phyloP scores from a whole-genome alignment of 2,888 invertebrate species.

The Achlya flavicornis region DNA sequence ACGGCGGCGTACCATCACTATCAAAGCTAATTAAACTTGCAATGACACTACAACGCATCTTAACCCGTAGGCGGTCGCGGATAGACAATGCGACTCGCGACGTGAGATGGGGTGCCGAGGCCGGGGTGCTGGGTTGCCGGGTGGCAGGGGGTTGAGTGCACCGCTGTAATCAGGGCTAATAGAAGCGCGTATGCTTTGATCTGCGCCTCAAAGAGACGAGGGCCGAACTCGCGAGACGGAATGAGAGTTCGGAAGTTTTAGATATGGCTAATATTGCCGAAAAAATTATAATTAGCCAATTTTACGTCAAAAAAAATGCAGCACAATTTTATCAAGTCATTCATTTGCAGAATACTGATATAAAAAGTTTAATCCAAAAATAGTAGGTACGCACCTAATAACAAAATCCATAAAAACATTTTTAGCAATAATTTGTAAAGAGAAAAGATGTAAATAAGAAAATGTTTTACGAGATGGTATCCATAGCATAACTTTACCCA shows the following conservation, averaged over 20 bases:
- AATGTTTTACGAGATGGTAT: too few species aligned
- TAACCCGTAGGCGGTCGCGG: slow-evolving; percentile 58
- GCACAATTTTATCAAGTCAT: too few species aligned
- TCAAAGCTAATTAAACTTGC: slow-evolving; percentile 79
- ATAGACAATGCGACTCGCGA: slow-evolving; percentile 58
- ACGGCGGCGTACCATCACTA: slow-evolving; percentile 29
- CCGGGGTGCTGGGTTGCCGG: slow-evolving; percentile 16
- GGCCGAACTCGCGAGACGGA: slow-evolving; percentile 63
- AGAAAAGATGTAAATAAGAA: too few species aligned
- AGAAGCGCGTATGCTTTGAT: slow-evolving; percentile 82
- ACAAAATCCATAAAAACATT: too few species aligned
- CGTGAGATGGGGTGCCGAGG: slow-evolving; percentile 31
- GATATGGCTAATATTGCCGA: slow-evolving; percentile 39
- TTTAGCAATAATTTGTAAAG: too few species aligned
- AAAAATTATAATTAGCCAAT: slow-evolving; percentile 14
- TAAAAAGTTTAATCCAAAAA: too few species aligned
- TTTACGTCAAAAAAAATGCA: slow-evolving; percentile 15
- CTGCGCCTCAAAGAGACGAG: slow-evolving; percentile 77
- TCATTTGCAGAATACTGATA: too few species aligned
- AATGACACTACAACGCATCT: slow-evolving; percentile 72
- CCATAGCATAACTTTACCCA: too few species aligned
- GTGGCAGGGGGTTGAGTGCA: slow-evolving; percentile 50
- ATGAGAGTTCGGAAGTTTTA: slow-evolving; percentile 33
- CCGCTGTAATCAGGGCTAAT: slow-evolving; percentile 81
- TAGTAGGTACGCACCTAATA: too few species aligned